Conservation (phyloP, 2,113 vertebrate genomes). For the Microcebus lehilahytsara region DNA sequence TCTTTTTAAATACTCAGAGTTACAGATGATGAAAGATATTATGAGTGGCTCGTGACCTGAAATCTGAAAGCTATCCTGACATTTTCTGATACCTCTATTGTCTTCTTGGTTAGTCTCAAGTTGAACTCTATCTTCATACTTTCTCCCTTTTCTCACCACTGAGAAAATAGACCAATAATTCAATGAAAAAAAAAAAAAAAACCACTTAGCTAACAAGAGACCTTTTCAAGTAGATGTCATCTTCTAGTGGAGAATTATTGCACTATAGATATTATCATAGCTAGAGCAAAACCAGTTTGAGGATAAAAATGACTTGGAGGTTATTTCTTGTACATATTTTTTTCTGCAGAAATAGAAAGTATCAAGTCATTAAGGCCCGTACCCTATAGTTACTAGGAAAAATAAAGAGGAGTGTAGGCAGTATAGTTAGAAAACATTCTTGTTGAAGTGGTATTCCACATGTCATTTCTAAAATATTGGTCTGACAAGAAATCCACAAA, state of each 20-base stretch:
- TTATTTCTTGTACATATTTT: not conserved
- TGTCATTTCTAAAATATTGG: constrained; percentile 10
- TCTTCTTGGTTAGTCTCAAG: constrained; percentile 47
- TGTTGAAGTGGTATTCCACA: not conserved
- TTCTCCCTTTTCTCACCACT: constrained; percentile 30
- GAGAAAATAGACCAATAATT: constrained; percentile 57
- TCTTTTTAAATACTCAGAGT: not conserved
- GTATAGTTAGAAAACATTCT: not conserved
- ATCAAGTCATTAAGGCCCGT: not conserved
- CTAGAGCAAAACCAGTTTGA: constrained; percentile 23
- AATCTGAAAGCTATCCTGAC: constrained; percentile 48
- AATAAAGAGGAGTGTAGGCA: not conserved
- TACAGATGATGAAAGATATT: not conserved
- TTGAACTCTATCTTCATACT: constrained; percentile 38
- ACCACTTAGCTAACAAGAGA: constrained; percentile 50
- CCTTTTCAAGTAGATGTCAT: constrained; percentile 58
- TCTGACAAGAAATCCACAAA: not conserved
- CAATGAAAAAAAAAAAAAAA: constrained; percentile 61
- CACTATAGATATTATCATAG: constrained; percentile 45
- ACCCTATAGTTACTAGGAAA: not conserved
- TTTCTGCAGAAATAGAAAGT: constrained; percentile 11
- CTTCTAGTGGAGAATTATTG: constrained; percentile 72
- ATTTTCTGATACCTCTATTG: constrained; percentile 63
- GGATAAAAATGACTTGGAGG: not conserved
- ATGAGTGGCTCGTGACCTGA: constrained; percentile 32